A percentile compares a stretch with the other conserved stretches of the same genome.
Conservation (phyloP, 2,888 invertebrate genomes). For the Oconnorella tubifera region DNA sequence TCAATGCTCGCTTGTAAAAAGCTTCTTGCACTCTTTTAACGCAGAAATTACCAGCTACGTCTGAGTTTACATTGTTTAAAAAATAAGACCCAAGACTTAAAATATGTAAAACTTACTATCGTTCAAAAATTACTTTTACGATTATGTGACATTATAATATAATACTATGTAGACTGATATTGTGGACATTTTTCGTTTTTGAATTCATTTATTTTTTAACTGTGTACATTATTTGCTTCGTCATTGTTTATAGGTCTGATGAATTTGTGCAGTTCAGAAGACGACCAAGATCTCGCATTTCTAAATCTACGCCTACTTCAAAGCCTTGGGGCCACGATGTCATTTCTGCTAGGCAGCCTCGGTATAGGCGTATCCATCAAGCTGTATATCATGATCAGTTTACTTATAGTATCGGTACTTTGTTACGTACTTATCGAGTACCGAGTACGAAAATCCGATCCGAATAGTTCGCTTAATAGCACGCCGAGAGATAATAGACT, state of each 20-base stretch:
- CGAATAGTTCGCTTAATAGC: too few species aligned
- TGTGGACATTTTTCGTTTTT: too few species aligned
- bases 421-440: slow-evolving; percentile 53
- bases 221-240: too few species aligned
- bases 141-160: neutral
- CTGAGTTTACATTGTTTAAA: too few species aligned
- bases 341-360: slow-evolving; percentile 47
- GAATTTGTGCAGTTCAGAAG: slow-evolving; percentile 47
- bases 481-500: too few species aligned
- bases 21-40: too few species aligned
- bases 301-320: slow-evolving; percentile 54
- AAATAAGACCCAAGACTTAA: too few species aligned
- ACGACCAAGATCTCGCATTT: slow-evolving; percentile 53
- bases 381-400: slow-evolving; percentile 47
- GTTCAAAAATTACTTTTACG: neutral
- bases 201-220: too few species aligned
- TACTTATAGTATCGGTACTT: slow-evolving; percentile 49
- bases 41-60: too few species aligned
- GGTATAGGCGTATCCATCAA: slow-evolving; percentile 35
- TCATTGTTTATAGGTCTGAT: slow-evolving; percentile 52
- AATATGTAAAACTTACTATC: too few species aligned
- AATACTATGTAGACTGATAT: too few species aligned
- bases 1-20: too few species aligned
- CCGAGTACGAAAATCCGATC: slow-evolving; percentile 44
- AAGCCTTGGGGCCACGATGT: slow-evolving; percentile 49